phyloP scores from a whole-genome alignment of 1,140 invertebrate species.

The Aphis craccivora region DNA sequence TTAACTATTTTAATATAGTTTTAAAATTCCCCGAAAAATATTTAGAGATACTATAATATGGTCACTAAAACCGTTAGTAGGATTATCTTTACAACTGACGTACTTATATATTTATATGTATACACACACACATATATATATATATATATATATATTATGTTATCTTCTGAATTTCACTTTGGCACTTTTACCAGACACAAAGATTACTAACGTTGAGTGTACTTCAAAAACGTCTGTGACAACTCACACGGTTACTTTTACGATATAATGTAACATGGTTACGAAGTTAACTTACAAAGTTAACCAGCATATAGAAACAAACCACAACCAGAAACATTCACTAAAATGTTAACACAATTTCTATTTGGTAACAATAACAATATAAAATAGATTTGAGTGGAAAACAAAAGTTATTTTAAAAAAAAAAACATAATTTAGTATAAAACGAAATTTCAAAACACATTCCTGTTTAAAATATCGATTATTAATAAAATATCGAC shows the following conservation, averaged over 20 bases:
- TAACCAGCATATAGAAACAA: neutral
- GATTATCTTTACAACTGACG: constrained; percentile 7
- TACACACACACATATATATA: too few species aligned
- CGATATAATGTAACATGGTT: neutral
- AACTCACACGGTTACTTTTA: constrained; percentile 2
- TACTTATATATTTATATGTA: neutral
- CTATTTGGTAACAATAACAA: neutral
- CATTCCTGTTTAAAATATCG: neutral
- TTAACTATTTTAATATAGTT: neutral
- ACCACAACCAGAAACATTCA: neutral
- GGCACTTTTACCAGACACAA: neutral
- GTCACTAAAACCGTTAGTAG: neutral
- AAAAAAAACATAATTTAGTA: neutral
- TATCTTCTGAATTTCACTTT: neutral
- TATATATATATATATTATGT: neutral
- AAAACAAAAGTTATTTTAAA: neutral
- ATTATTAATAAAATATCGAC: neutral
- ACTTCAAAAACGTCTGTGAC: neutral
- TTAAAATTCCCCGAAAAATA: neutral
- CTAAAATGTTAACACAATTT: neutral
- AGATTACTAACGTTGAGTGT: neutral
- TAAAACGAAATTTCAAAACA: neutral
- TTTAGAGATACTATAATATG: neutral
- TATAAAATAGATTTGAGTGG: neutral
- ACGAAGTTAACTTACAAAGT: neutral